A percentile compares a stretch with the other conserved stretches of the same genome.
Conservation (phyloP, 2,797 vertebrate species). For the Microctenopoma stevenorrisi region DNA sequence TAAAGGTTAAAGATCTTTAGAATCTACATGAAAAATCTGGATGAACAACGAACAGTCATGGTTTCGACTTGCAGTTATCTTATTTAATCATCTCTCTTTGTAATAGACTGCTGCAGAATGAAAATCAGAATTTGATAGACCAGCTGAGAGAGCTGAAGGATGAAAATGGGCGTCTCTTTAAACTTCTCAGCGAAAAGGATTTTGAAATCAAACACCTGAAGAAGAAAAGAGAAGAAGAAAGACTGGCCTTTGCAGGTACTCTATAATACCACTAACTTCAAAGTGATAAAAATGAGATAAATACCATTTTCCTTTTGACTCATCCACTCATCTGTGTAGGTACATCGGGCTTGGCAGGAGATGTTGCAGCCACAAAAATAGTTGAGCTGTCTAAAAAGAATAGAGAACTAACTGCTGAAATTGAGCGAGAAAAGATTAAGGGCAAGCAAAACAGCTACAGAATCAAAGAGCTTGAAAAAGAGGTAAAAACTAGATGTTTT, state of each 20-base stretch:
- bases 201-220: constrained; percentile 91
- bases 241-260: constrained; percentile 87
- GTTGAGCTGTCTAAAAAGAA: constrained; percentile 94
- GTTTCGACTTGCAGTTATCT: neutral
- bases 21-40: neutral
- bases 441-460: constrained; percentile 85
- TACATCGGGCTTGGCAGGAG: constrained; percentile 84
- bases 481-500: constrained; percentile 78
- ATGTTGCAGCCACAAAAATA: constrained; percentile 91
- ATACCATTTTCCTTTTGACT: neutral
- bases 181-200: constrained; percentile 90
- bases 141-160: constrained; percentile 87
- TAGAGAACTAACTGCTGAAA: constrained; percentile 86
- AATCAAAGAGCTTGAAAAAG: constrained; percentile 89
- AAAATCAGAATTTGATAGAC: constrained; percentile 80
- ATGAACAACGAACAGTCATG: neutral
- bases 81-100: neutral
- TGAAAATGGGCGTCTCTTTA: constrained; percentile 91
- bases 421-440: constrained; percentile 86
- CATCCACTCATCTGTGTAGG: constrained; percentile 73
- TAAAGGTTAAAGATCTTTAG: neutral
- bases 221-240: constrained; percentile 89
- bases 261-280: constrained; percentile 21
- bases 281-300: neutral
- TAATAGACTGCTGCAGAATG: constrained; percentile 81